Base-by-base conservation (phyloP, 2,888 invertebrate genomes). In the Nomada flava region DNA sequence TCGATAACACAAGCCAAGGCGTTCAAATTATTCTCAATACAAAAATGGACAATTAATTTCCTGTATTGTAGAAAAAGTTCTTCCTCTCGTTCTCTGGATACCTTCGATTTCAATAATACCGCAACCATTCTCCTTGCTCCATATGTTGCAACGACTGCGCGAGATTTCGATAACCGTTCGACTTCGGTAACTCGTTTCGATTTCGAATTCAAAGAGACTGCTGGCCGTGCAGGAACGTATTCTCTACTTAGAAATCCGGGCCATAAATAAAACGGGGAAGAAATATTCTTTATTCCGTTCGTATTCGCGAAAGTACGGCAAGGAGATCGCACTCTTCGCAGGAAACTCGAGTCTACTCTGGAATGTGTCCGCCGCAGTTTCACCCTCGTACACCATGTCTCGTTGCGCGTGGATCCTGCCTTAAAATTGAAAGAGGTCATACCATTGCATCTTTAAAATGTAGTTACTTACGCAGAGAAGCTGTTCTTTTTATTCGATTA, bases 231-330 rank as follows among this genome's bases (percentile, higher is more conserved):
- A 29, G 29, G 29, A 29, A 7, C 29, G 29, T 29, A 5, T 29
- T 7, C 29, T 29, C 29, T 29, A 29, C 29, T 7, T 36, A 7
- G 36, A 36, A 36, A 36, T 0, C 36, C 36, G 36, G 36, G 36
- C 36, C 36, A 36, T 7, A 60, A 60, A 23, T 76, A 64, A 76
- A 76, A 57, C 70, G 57, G 64, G 42, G 47, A 36, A 59, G 60
- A 47, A 76, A 55, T 47, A 59, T 59, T 60, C 65, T 65, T 76
- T 72, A 59, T 72, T 65, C 59, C 50, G 7, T 4, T 20, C 26
- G 76, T 47, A 64, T 71, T 52, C 11, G 7, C 29, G 36, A 44
- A 69, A 47, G 44, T 47, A 13, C 23, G 47, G 18, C 52, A 36
- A 36, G 36, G 29, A 71, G 63, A 20, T 69, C 44, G 18, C 47